Evolutionary conservation across 2,113 vertebrate species (phyloP), one percentile per base, ranked within the genome.

Genomic region (Mola mola): DNA sequence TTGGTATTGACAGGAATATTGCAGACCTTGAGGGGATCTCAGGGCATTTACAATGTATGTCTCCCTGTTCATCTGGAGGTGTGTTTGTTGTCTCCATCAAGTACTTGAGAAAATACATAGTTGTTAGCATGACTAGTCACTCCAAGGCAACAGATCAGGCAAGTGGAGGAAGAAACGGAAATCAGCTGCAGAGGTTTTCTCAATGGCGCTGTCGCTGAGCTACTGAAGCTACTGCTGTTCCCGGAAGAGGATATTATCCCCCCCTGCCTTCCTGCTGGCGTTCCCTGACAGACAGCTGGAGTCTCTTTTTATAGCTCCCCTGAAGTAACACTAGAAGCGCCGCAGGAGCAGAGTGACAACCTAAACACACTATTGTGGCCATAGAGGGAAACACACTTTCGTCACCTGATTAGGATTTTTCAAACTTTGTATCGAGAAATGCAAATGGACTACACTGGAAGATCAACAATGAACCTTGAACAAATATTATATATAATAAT

Each of bases 341-440:
- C 2, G 5, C 48, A 66, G 59, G 62, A 43, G 47, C 21, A 16
- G 42, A 40, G 31, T 53, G 47, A 56, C 72, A 50, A 40, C 19
- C 50, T 73, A 73, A 84, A 76, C 78, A 73, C 25, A 36, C 40
- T n/a, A n/a, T n/a, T n/a, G n/a, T n/a, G n/a, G n/a, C n/a, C n/a
- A n/a, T n/a, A n/a, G 66, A 57, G 37, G 49, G 41, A 56, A 24
- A 62, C 13, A 15, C 19, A 25, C 9, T 22, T 41, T 47, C 22
- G 19, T 62, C 31, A 52, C 6, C 26, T 28, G 26, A 46, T 56
- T 46, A 43, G 19, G 34, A 44, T 26, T 62, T 31, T 37, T 6
- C 7, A 37, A 47, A 37, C 16, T 41, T 53, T 24, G 17, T 38
- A 15, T 38, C n/a, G n/a, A n/a, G n/a, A n/a, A n/a, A n/a, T n/a